Conservation (phyloP, 2,113 vertebrate genomes). For the Tragelaphus buxtoni region DNA sequence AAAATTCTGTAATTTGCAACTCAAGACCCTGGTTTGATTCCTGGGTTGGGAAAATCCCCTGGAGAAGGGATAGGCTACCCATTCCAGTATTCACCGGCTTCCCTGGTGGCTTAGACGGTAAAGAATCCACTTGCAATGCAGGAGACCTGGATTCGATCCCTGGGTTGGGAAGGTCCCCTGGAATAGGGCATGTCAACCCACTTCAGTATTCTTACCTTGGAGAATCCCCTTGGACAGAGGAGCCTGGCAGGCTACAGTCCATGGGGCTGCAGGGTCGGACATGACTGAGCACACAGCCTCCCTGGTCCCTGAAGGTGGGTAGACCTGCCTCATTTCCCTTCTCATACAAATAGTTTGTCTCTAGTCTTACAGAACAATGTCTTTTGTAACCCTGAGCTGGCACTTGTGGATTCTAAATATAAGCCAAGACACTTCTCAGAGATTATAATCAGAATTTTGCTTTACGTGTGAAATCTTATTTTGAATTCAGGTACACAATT, state of each 20-base stretch:
- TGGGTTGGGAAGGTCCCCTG: neutral
- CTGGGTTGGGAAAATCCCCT: neutral
- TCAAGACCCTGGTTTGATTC: neutral
- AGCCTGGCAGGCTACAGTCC: neutral
- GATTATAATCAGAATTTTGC: slow-evolving; percentile 30
- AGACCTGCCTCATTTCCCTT: neutral
- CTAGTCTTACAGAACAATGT: neutral
- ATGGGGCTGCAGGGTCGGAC: neutral
- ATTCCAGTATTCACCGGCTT: neutral
- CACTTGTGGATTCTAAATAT: neutral
- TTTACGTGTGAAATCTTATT: slow-evolving; percentile 61
- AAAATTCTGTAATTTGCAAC: neutral
- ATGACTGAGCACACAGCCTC: neutral
- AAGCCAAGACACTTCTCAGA: slow-evolving; percentile 21
- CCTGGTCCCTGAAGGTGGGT: neutral
- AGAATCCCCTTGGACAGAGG: neutral
- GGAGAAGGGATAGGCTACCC: too few species aligned
- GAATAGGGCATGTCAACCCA: neutral
- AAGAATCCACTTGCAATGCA: neutral
- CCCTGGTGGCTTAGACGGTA: neutral
- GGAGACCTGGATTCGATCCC: neutral
- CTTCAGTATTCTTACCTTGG: neutral
- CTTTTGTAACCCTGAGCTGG: slow-evolving; percentile 13
- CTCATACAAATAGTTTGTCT: neutral
- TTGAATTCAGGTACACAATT: slow-evolving; percentile 21